These are phyloP conservation scores for Pseudochirops corinnae DNA, from an alignment of 2,797 vertebrate genomes.

Conservation along the genomic window DNA sequence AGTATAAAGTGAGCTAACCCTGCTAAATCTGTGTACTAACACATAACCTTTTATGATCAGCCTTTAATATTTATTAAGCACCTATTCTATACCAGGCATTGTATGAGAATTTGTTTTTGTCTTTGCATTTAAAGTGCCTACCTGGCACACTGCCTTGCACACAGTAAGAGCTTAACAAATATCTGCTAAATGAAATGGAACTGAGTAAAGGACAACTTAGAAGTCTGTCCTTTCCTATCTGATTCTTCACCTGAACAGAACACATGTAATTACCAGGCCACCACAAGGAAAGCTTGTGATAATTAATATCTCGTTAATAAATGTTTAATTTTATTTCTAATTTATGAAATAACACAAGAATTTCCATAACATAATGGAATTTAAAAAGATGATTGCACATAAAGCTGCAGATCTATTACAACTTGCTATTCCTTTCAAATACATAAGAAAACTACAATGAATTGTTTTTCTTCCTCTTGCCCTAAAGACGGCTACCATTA, in stretches of 20 bases:
- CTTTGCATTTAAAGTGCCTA: background rate
- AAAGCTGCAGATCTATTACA: background rate
- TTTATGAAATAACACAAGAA: background rate
- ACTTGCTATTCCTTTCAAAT: background rate
- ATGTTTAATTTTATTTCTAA: background rate
- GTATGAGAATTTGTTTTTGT: background rate
- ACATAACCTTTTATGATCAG: conserved; percentile 6
- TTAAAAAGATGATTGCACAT: background rate
- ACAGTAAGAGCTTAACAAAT: background rate
- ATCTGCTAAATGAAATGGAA: background rate
- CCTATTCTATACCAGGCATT: background rate
- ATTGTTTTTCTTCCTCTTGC: background rate
- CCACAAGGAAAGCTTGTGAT: background rate
- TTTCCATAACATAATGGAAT: background rate
- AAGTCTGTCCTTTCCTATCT: background rate
- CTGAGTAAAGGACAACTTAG: background rate
- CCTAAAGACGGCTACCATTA: background rate
- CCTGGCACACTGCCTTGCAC: background rate
- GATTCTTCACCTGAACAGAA: conserved; percentile 25
- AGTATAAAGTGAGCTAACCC: conserved; percentile 4
- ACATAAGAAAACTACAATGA: background rate
- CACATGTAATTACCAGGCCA: conserved; percentile 22
- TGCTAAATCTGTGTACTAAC: conserved; percentile 14
- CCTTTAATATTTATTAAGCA: background rate
- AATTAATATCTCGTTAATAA: background rate